phyloP scores from a whole-genome alignment of 2,797 vertebrate species.

The Phataginus tricuspis region DNA sequence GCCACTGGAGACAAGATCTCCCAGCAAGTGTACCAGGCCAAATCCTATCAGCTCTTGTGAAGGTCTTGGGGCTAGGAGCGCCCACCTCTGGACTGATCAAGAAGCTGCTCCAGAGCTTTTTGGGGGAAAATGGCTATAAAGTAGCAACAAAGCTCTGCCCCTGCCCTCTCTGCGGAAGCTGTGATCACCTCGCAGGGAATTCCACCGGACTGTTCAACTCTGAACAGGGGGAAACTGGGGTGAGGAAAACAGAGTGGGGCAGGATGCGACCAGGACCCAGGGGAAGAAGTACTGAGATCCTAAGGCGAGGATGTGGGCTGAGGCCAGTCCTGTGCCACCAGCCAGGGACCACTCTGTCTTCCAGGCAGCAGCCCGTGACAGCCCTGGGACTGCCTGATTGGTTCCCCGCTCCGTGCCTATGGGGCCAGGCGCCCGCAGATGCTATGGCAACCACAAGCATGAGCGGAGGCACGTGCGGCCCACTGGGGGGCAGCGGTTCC shows the following conservation, averaged over 20 bases:
- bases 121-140: background rate
- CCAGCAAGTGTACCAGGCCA: background rate
- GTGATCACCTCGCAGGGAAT: background rate
- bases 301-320: background rate
- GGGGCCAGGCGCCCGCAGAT: background rate
- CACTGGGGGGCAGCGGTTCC: background rate
- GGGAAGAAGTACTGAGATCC: background rate
- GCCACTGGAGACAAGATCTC: background rate
- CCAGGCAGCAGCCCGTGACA: background rate
- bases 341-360: background rate
- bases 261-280: background rate
- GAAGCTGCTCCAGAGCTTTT: background rate
- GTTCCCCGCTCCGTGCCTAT: slow-evolving; percentile 56
- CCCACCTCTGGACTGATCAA: background rate
- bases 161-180: background rate
- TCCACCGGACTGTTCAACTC: background rate
- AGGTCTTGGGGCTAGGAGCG: background rate
- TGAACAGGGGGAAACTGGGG: background rate
- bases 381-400: slow-evolving; percentile 24
- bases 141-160: background rate
- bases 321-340: background rate
- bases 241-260: background rate
- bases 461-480: background rate
- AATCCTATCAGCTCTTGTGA: background rate
- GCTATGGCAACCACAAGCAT: slow-evolving; percentile 80